Evolutionary conservation across 2,888 invertebrate species (phyloP).

Genomic region (Gymnosoma rotundatum): DNA sequence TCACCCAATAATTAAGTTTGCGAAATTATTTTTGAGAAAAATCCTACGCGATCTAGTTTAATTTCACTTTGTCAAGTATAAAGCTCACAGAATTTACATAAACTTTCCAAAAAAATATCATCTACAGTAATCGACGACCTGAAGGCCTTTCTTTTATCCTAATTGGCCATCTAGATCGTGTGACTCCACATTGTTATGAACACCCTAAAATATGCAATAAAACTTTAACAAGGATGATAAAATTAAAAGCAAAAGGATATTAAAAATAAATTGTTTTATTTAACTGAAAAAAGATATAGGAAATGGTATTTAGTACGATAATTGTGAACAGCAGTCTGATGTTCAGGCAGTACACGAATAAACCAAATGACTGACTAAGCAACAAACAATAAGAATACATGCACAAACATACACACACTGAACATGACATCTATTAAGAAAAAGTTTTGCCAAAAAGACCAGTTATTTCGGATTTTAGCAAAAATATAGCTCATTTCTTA

Average conservation of each 20-base stretch:
- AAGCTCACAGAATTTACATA: too few relatives aligned
- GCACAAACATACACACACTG: neutral
- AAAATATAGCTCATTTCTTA: too few relatives aligned
- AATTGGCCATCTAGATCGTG: too few relatives aligned
- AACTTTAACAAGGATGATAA: conserved; percentile 9
- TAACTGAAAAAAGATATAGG: conserved; percentile 24
- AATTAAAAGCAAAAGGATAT: conserved; percentile 64
- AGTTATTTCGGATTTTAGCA: too few relatives aligned
- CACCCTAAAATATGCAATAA: conserved; percentile 25
- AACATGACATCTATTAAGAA: neutral
- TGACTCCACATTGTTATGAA: too few relatives aligned
- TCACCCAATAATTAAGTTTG: too few relatives aligned
- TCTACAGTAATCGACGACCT: too few relatives aligned
- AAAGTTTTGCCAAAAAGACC: neutral
- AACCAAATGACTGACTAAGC: conserved; percentile 18
- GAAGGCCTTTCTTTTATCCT: too few relatives aligned
- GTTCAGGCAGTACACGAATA: neutral
- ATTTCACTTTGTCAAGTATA: too few relatives aligned
- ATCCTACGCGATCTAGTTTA: too few relatives aligned
- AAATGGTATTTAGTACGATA: conserved; percentile 41
- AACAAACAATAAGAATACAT: neutral
- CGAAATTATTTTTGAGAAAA: too few relatives aligned
- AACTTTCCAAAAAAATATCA: too few relatives aligned
- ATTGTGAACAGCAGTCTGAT: conserved; percentile 40
- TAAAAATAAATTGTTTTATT: conserved; percentile 60